Base-by-base conservation (phyloP, 2,888 invertebrate genomes). In the Geophilus truncorum region DNA sequence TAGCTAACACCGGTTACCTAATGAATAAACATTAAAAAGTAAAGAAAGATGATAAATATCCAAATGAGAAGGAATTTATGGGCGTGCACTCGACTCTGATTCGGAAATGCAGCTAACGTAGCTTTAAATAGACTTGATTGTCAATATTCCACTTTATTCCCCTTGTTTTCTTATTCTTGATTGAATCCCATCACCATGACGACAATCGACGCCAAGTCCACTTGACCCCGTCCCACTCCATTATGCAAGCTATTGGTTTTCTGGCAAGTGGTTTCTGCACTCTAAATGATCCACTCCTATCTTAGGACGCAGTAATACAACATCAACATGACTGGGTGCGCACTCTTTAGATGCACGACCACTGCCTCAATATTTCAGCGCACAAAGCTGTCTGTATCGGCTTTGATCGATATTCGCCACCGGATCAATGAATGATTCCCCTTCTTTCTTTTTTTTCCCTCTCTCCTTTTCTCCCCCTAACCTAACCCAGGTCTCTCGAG, bases 131-230 rank as follows among this genome's bases (percentile, higher is more conserved):
- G 32, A 32, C 32, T 32, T 32, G 4, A 32, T 9, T 32, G 32
- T 32, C 32, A 32, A 32, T 32, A 32, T 32, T 32, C 32, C 32
- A 62, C 12, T 45, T 62, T 25, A 62, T 28, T 62, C 25, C 25
- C 3, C 15, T 12, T 57, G 25, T 5, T 62, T 62, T 28, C 15
- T 28, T 12, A 23, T 23, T 62, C 23, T 62, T 62, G 62, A 62
- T 62, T 62, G 62, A 23, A 62, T 62, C 25, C 21, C 62, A 28
- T 62, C 62, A 62, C 62, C 62, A 62, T 62, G 62, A 62, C 62
- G 62, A 28, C 62, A 62, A 62, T 62, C 25, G 62, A 62, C 62
- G 62, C 62, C 12, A 62, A 62, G 62, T 15, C 62, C 23, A 25
- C 62, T 62, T 62, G 62, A 62, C 62, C 62, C 62, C 15, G 45